Evolutionary conservation across 2,113 vertebrate genomes (phyloP).

Genomic region (Leiothrix lutea): DNA sequence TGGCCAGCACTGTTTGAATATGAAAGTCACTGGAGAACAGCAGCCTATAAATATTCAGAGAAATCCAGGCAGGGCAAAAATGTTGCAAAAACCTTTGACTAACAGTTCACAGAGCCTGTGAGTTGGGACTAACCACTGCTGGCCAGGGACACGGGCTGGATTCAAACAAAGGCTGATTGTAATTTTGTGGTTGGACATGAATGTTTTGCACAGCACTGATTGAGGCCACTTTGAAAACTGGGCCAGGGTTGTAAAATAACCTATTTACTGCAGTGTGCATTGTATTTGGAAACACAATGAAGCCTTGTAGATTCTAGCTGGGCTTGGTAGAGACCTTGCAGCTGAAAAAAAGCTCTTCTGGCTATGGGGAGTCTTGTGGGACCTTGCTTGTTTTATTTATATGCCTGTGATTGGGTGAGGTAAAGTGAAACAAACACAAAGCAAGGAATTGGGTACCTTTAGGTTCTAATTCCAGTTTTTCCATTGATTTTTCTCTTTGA

Average conservation of each 20-base stretch:
- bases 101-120: slow-evolving; percentile 3
- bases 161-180: slow-evolving; percentile 50
- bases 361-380: neutral
- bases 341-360: slow-evolving; percentile 7
- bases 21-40: slow-evolving; percentile 33
- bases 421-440: neutral
- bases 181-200: slow-evolving; percentile 60
- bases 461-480: neutral
- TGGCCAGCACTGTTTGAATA: neutral
- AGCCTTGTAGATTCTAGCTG: slow-evolving; percentile 7
- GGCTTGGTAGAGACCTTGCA: neutral
- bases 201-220: slow-evolving; percentile 58
- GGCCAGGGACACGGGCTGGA: slow-evolving; percentile 23
- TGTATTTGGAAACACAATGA: slow-evolving; percentile 41
- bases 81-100: slow-evolving; percentile 59
- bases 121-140: neutral
- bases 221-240: slow-evolving; percentile 62
- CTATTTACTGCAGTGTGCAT: slow-evolving; percentile 44
- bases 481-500: slow-evolving; percentile 15
- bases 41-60: slow-evolving; percentile 64
- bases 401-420: neutral
- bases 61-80: slow-evolving; percentile 32
- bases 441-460: neutral
- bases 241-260: slow-evolving; percentile 59
- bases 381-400: slow-evolving; percentile 1